Evolutionary conservation across 2,113 vertebrate species (phyloP).

Genomic region (Prunella himalayana): DNA sequence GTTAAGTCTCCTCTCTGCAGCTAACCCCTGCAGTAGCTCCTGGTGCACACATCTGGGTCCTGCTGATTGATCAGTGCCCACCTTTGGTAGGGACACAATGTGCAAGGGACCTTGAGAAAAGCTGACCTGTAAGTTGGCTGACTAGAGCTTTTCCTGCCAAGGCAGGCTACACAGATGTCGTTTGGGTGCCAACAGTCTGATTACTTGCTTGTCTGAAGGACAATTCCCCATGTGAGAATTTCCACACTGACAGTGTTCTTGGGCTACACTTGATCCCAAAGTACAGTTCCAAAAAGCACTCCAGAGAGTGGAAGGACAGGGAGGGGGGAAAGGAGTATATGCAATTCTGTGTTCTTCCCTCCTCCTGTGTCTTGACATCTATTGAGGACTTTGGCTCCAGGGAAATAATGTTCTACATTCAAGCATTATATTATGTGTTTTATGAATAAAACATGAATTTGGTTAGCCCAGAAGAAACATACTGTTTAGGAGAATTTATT

Average conservation of each 20-base stretch:
- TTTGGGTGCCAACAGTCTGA: not conserved
- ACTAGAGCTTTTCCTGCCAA: not conserved
- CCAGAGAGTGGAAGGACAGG: fast-evolving
- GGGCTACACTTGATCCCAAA: not conserved
- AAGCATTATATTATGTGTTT: not conserved
- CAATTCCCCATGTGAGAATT: not conserved
- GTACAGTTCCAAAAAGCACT: not conserved
- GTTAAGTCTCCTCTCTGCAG: not conserved
- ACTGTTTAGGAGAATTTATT: not conserved
- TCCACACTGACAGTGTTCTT: not conserved
- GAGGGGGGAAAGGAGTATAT: fast-evolving
- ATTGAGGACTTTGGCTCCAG: not conserved
- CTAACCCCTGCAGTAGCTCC: not conserved
- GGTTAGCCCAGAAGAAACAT: not conserved
- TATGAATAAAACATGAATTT: constrained; percentile 1
- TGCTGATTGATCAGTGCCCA: not conserved
- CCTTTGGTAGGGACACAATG: not conserved
- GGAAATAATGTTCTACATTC: not conserved
- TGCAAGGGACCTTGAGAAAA: not conserved
- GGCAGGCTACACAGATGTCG: not conserved
- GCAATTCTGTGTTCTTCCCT: not conserved
- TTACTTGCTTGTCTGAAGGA: not conserved
- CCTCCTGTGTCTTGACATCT: not conserved
- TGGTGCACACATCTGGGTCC: not conserved
- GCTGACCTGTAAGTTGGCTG: not conserved